These are phyloP conservation scores for Siniperca scherzeri DNA, from an alignment of 2,797 vertebrate species.

Conservation along the genomic window DNA sequence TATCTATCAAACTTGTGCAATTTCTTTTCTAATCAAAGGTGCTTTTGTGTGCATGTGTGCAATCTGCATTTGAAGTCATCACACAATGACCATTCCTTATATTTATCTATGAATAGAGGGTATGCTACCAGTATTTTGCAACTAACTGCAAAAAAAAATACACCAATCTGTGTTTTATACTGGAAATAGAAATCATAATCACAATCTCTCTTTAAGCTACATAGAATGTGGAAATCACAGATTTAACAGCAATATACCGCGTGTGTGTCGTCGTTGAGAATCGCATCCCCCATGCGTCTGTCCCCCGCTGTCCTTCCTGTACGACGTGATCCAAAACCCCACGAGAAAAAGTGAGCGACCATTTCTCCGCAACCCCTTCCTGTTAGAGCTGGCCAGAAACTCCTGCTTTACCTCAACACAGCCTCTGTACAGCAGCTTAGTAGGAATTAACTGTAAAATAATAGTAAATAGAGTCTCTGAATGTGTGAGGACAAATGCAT, in stretches of 20 bases:
- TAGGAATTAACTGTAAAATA: conserved; percentile 79
- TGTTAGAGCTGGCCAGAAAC: conserved; percentile 68
- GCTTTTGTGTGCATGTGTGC: conserved; percentile 85
- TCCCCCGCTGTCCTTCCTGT: conserved; percentile 39
- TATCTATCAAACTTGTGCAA: conserved; percentile 79
- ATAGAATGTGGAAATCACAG: conserved; percentile 79
- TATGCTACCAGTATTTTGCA: conserved; percentile 75
- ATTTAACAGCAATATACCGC: conserved; percentile 83
- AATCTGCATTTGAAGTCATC: conserved; percentile 73
- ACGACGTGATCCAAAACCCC: conserved; percentile 15
- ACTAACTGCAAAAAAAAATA: conserved; percentile 61
- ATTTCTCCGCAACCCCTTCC: conserved; percentile 27
- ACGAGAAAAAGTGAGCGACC: conserved; percentile 31
- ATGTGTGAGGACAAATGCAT: conserved; percentile 76
- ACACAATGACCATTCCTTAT: conserved; percentile 62
- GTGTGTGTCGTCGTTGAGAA: conserved; percentile 69
- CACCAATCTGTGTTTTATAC: conserved; percentile 73
- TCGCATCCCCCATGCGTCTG: conserved; percentile 47
- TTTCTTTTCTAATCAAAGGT: conserved; percentile 82
- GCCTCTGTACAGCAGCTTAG: conserved; percentile 79
- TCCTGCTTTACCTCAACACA: conserved; percentile 79
- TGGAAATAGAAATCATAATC: conserved; percentile 65
- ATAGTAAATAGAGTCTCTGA: conserved; percentile 76
- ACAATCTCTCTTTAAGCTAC: conserved; percentile 70
- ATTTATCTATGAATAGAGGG: conserved; percentile 69